A percentile compares a stretch with the other conserved stretches of the same genome.
These are phyloP conservation scores for Coregonus ussuriensis DNA, from an alignment of 2,797 vertebrate species.

Conservation along the genomic window DNA sequence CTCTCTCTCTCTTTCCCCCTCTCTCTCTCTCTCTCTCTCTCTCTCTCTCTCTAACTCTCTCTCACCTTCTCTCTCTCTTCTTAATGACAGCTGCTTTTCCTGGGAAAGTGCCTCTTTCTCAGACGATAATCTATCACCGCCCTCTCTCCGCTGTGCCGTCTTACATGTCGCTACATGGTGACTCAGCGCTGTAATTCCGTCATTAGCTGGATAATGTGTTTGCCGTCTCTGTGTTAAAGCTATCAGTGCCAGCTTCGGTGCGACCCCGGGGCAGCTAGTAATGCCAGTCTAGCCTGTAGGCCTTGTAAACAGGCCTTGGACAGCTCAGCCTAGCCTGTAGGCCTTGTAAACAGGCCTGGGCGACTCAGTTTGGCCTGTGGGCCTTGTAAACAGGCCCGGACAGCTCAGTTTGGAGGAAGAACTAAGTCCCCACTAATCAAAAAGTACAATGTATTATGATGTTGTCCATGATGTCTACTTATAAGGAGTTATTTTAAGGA, in stretches of 20 bases:
- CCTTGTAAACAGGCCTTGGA: background rate
- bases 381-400: background rate
- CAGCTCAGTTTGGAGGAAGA: background rate
- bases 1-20: background rate
- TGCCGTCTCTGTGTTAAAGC: conserved; percentile 74
- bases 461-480: background rate
- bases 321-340: conserved; percentile 30
- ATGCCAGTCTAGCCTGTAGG: conserved; percentile 59
- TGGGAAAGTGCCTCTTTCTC: conserved; percentile 74
- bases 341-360: background rate
- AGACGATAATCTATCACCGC: conserved; percentile 77
- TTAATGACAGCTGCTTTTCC: conserved; percentile 76
- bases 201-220: conserved; percentile 82
- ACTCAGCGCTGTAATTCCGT: conserved; percentile 82
- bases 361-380: conserved; percentile 30
- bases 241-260: conserved; percentile 74
- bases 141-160: conserved; percentile 55
- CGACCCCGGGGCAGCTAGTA: conserved; percentile 69
- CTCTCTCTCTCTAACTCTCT: background rate
- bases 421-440: background rate
- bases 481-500: background rate
- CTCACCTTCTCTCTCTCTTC: background rate
- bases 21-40: background rate
- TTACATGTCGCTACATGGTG: conserved; percentile 81
- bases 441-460: background rate